Conservation (phyloP, 1,140 invertebrate species). For the Drosophila dunni region DNA sequence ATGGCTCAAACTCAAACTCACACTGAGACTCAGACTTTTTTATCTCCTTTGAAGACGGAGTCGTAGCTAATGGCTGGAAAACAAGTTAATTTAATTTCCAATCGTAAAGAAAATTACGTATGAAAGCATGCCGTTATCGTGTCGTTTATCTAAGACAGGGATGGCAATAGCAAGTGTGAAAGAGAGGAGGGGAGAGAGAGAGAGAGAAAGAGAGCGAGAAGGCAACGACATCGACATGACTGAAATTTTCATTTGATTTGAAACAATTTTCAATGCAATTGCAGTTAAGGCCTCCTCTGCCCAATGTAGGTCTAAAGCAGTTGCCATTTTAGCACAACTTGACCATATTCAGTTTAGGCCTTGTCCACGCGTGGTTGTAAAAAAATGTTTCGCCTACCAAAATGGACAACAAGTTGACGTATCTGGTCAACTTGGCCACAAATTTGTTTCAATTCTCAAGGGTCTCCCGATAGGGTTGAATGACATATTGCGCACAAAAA, state of each 20-base stretch:
- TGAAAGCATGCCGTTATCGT: conserved; percentile 76
- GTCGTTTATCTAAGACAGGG: conserved; percentile 54
- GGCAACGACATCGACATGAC: conserved; percentile 29
- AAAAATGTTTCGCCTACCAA: conserved; percentile 35
- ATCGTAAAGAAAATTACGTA: conserved; percentile 80
- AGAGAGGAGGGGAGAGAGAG: not conserved
- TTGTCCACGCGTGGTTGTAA: conserved; percentile 26
- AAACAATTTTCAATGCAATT: conserved; percentile 69
- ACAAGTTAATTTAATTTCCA: conserved; percentile 82
- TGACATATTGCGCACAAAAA: conserved; percentile 28
- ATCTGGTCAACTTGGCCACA: conserved; percentile 35
- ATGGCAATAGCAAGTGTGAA: not conserved
- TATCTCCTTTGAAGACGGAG: not conserved
- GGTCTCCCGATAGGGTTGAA: conserved; percentile 49
- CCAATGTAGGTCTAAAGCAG: conserved; percentile 66
- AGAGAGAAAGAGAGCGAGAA: not conserved
- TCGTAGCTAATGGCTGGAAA: conserved; percentile 49
- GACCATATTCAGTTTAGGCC: conserved; percentile 66
- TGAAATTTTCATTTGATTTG: conserved; percentile 34
- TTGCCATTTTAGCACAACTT: conserved; percentile 73
- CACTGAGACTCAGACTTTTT: too few relatives aligned
- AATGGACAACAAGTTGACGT: conserved; percentile 49
- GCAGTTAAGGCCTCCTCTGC: conserved; percentile 50
- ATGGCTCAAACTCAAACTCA: conserved; percentile 1
- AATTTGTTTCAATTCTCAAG: conserved; percentile 49